Percentiles rank a stretch among this genome's conserved stretches.
phyloP scores from a whole-genome alignment of 2,888 invertebrate species.

The Poecilobothrus nobilitatus region DNA sequence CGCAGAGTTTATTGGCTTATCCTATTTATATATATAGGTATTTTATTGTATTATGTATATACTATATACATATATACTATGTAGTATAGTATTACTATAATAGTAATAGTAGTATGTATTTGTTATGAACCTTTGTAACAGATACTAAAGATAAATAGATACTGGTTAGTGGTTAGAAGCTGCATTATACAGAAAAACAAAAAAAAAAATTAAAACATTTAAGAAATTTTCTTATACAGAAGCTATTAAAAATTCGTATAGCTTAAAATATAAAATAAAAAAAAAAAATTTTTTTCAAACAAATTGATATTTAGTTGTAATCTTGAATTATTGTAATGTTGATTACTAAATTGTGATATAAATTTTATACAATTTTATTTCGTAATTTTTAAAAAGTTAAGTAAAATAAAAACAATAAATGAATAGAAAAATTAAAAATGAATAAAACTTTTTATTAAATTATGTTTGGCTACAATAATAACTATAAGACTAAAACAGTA shows the following conservation, averaged over 20 bases:
- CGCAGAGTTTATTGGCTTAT: neutral
- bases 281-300: neutral
- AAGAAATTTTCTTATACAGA: neutral
- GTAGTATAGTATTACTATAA: too few species aligned
- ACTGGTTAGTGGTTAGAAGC: neutral
- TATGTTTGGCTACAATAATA: too few species aligned
- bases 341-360: neutral
- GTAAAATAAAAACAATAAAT: too few species aligned
- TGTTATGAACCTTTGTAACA: neutral
- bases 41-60: neutral
- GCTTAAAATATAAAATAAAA: neutral
- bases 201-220: neutral
- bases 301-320: neutral
- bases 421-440: too few species aligned
- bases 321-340: neutral
- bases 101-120: too few species aligned
- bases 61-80: neutral
- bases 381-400: too few species aligned
- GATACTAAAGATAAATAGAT: neutral
- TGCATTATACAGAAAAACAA: neutral
- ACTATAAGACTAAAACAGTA: too few species aligned
- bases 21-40: neutral
- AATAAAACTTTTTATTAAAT: too few species aligned
- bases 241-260: neutral
- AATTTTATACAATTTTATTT: neutral